Conservation (phyloP, 2,113 vertebrate genomes). For the Stigmatopora argus region DNA sequence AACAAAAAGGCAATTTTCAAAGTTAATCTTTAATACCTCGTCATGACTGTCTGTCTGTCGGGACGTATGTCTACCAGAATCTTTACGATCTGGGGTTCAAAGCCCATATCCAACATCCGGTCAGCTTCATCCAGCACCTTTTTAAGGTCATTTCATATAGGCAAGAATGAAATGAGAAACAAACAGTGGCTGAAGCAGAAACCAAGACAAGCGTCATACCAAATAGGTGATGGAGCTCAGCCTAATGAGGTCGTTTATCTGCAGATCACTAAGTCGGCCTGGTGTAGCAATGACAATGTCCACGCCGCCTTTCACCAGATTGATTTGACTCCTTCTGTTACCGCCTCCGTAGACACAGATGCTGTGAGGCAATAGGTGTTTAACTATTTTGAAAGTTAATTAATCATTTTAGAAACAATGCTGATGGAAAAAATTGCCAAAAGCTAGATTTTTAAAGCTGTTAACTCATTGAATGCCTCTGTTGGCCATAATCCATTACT, state of each 20-base stretch:
- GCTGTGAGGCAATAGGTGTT: slow-evolving; percentile 53
- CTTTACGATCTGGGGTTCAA: slow-evolving; percentile 97
- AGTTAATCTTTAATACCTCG: slow-evolving; percentile 71
- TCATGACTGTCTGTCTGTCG: slow-evolving; percentile 94
- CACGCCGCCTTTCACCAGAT: slow-evolving; percentile 75
- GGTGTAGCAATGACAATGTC: slow-evolving; percentile 97
- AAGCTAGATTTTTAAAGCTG: too few relatives aligned
- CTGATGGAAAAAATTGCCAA: too few relatives aligned
- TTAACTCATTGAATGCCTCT: too few relatives aligned
- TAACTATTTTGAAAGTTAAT: too few relatives aligned
- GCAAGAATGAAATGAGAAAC: neutral
- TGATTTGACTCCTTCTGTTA: slow-evolving; percentile 82
- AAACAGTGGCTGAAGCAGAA: neutral
- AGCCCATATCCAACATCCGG: slow-evolving; percentile 96
- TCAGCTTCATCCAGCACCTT: slow-evolving; percentile 97
- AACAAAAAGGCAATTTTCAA: neutral
- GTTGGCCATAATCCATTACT: too few relatives aligned
- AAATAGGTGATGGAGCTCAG: slow-evolving; percentile 85
- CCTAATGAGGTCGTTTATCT: slow-evolving; percentile 88
- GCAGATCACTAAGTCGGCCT: slow-evolving; percentile 87
- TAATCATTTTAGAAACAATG: too few relatives aligned
- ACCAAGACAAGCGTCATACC: slow-evolving; percentile 65
- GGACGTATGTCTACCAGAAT: slow-evolving; percentile 93
- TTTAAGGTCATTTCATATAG: neutral
- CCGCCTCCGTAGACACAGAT: slow-evolving; percentile 93